Conservation (phyloP, 1,140 invertebrate genomes). For the Meloidogyne hapla region DNA sequence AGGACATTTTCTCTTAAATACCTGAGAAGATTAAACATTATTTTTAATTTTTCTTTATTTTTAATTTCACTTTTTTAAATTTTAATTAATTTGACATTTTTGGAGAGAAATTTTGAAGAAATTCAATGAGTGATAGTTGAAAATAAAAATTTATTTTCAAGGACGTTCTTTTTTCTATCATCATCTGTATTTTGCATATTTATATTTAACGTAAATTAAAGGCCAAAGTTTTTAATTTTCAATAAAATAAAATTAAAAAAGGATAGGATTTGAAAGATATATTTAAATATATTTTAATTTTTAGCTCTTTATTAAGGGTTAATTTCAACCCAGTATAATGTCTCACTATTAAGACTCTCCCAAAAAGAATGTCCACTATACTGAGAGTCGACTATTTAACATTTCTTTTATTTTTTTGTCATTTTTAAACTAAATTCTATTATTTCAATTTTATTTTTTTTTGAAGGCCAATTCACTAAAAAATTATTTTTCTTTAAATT, state of each 20-base stretch:
- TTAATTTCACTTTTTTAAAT: not conserved
- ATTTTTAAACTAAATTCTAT: no score
- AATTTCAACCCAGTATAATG: no score
- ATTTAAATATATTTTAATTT: no score
- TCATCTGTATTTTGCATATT: not conserved
- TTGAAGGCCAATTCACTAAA: no score
- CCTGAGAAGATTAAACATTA: not conserved
- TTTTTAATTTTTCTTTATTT: not conserved
- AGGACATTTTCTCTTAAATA: not conserved
- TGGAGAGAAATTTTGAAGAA: not conserved
- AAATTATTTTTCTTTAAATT: no score
- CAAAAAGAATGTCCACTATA: no score
- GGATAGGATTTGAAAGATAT: not conserved
- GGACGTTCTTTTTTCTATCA: not conserved
- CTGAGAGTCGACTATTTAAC: no score
- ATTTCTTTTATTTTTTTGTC: no score
- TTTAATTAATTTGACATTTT: not conserved
- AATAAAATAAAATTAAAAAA: slow-evolving; percentile 7
- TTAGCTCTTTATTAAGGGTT: no score
- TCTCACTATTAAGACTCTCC: no score
- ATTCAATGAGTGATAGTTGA: no score
- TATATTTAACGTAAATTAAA: not conserved
- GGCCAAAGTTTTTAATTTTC: not conserved
- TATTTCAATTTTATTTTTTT: no score
- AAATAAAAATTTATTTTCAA: not conserved